A percentile compares a stretch with the other conserved stretches of the same genome.
phyloP scores from a whole-genome alignment of 2,888 invertebrate genomes.

The Aleiodes testaceus region DNA sequence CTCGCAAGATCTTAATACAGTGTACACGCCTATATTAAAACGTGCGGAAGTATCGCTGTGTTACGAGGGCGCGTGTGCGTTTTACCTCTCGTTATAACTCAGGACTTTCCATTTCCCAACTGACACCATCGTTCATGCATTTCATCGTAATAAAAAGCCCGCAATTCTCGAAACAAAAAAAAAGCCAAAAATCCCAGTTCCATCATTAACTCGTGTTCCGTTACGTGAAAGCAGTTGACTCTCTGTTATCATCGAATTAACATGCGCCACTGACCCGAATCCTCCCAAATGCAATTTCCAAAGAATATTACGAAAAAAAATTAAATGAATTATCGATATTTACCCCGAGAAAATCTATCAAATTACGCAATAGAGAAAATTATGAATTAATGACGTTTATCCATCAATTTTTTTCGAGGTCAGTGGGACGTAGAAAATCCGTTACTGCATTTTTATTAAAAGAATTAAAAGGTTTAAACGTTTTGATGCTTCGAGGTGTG shows the following conservation, averaged over 20 bases:
- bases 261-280: slow-evolving; percentile 16
- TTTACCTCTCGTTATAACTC: slow-evolving; percentile 2
- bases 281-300: not conserved
- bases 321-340: not conserved
- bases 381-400: slow-evolving; percentile 25
- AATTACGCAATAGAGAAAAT: slow-evolving; percentile 17
- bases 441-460: slow-evolving; percentile 46
- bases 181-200: not conserved
- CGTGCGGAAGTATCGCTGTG: slow-evolving; percentile 25
- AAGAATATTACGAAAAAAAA: not conserved
- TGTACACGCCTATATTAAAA: slow-evolving; percentile 28
- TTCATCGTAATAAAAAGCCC: not conserved
- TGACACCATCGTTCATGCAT: not conserved
- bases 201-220: slow-evolving; percentile 10
- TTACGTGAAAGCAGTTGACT: slow-evolving; percentile 14
- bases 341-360: not conserved
- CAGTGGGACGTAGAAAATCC: slow-evolving; percentile 53
- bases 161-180: not conserved
- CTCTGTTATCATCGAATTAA: slow-evolving; percentile 11
- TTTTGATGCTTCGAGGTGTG: slow-evolving; percentile 2
- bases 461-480: slow-evolving; percentile 52
- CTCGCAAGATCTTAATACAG: slow-evolving; percentile 61
- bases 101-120: slow-evolving; percentile 4
- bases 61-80: slow-evolving; percentile 29
- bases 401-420: slow-evolving; percentile 50